A percentile compares a stretch with the other conserved stretches of the same genome.
Evolutionary conservation across 2,113 vertebrate genomes (phyloP).

Genomic region (Trogon melanurus): DNA sequence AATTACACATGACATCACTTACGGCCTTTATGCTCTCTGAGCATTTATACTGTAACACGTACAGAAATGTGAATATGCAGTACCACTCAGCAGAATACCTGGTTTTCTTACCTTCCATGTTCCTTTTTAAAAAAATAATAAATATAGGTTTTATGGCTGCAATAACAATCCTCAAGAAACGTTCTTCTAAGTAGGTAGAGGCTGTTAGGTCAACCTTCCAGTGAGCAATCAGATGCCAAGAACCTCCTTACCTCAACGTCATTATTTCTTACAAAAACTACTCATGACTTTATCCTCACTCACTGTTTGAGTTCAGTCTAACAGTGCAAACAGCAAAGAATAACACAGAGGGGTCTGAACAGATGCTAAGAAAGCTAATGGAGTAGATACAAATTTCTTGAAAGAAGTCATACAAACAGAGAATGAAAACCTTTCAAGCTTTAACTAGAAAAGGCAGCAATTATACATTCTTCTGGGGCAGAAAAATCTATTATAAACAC

Average conservation of each 20-base stretch:
- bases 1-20: conserved; percentile 27
- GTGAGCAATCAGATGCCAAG: neutral
- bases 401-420: neutral
- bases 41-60: neutral
- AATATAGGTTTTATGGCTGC: neutral
- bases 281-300: neutral
- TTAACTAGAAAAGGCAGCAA: neutral
- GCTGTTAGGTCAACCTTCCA: neutral
- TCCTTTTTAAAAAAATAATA: neutral
- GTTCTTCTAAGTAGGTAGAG: neutral
- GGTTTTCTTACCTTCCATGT: neutral
- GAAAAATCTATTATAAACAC: neutral
- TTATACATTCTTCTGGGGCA: neutral
- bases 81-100: neutral
- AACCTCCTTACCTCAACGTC: neutral
- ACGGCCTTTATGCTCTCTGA: neutral
- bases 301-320: neutral
- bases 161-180: neutral
- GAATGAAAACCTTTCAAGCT: neutral
- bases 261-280: conserved; percentile 1
- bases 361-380: neutral
- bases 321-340: neutral
- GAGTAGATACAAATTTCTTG: neutral
- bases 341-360: neutral
- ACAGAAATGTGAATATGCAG: neutral